Percentiles rank a stretch among this genome's conserved stretches.
Evolutionary conservation across 2,888 invertebrate genomes (phyloP).

Genomic region (Ennomos fuscantarius): DNA sequence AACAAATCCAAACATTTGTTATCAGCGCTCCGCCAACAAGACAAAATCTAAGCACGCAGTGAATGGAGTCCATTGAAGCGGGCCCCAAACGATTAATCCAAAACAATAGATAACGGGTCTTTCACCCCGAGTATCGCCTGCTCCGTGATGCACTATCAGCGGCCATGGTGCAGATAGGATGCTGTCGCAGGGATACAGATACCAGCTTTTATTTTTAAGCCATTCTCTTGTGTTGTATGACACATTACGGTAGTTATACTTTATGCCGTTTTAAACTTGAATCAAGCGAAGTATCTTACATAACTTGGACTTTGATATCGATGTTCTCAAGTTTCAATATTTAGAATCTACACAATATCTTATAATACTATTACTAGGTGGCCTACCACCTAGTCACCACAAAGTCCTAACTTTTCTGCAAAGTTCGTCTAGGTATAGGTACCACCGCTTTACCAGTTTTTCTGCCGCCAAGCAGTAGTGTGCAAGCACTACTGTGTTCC

Average conservation of each 20-base stretch:
- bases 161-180: constrained; percentile 15
- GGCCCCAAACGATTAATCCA: constrained; percentile 16
- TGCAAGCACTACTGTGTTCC: too few relatives aligned
- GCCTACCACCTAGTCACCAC: too few relatives aligned
- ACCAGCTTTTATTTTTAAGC: constrained; percentile 21
- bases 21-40: constrained; percentile 13
- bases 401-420: too few relatives aligned
- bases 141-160: constrained; percentile 21
- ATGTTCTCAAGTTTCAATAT: too few relatives aligned
- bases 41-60: constrained; percentile 16
- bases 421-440: too few relatives aligned
- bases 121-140: constrained; percentile 7
- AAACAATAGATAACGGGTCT: constrained; percentile 23
- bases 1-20: background rate
- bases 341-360: too few relatives aligned
- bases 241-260: background rate
- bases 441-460: too few relatives aligned
- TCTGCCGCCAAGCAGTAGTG: too few relatives aligned
- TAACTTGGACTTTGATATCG: too few relatives aligned
- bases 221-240: constrained; percentile 1
- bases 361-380: too few relatives aligned
- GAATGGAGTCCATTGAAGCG: constrained; percentile 25
- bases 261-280: too few relatives aligned
- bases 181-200: constrained; percentile 19
- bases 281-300: too few relatives aligned